Conservation (phyloP, 2,113 vertebrate species). For the Donacobius atricapilla region DNA sequence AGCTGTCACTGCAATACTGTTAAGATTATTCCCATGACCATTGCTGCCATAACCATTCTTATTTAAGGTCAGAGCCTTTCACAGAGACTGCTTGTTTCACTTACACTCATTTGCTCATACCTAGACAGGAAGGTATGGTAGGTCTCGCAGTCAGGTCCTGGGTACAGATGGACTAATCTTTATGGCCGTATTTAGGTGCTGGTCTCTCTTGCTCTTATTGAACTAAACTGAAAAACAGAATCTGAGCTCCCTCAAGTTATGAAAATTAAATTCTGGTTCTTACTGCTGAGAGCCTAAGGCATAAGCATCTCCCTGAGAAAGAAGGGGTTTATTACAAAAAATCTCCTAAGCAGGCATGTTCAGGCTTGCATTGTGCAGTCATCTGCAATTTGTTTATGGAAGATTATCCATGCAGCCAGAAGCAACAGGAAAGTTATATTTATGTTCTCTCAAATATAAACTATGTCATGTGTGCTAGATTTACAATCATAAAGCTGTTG, state of each 20-base stretch:
- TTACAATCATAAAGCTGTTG: neutral
- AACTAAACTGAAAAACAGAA: neutral
- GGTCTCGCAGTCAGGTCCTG: neutral
- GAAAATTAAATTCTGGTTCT: neutral
- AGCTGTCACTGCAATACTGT: neutral
- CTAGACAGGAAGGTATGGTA: neutral
- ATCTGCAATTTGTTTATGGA: conserved; percentile 1
- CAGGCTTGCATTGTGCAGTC: conserved; percentile 2
- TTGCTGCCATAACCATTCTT: neutral
- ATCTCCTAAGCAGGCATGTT: neutral
- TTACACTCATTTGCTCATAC: neutral
- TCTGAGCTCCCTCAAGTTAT: neutral
- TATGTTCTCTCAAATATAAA: neutral
- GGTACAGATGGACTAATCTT: neutral
- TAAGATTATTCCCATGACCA: neutral
- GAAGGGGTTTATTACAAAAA: neutral
- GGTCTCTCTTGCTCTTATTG: neutral
- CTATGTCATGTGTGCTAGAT: neutral
- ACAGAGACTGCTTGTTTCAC: neutral
- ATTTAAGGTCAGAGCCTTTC: neutral
- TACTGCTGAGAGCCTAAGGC: neutral
- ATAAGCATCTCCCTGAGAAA: neutral
- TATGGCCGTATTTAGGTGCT: neutral
- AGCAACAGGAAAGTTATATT: neutral
- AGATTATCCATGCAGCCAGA: conserved; percentile 17